A percentile compares a stretch with the other conserved stretches of the same genome.
Evolutionary conservation across 2,888 invertebrate species (phyloP).

Genomic region (Unio pictorum): DNA sequence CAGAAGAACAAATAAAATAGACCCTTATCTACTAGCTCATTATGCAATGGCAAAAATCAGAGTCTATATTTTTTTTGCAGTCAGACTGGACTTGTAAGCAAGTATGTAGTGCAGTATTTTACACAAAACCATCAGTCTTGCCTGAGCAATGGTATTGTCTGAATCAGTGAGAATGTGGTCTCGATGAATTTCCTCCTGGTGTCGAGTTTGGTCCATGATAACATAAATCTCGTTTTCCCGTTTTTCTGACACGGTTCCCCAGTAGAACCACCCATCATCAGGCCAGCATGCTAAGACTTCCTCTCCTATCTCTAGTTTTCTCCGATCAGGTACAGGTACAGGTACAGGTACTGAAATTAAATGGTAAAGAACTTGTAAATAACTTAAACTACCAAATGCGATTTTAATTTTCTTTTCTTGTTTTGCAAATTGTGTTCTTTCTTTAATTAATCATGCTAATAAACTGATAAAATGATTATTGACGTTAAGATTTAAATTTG

Average conservation of each 20-base stretch:
- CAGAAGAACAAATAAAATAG: too few species aligned
- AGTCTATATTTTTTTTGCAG: too few species aligned
- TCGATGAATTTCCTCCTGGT: constrained; percentile 58
- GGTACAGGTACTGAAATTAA: constrained; percentile 19
- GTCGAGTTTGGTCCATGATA: constrained; percentile 63
- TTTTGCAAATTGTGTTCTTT: too few species aligned
- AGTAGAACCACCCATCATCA: constrained; percentile 71
- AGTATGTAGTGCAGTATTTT: background rate
- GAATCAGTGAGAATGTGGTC: constrained; percentile 66
- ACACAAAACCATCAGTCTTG: constrained; percentile 13
- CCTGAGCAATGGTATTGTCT: constrained; percentile 57
- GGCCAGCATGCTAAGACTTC: constrained; percentile 68
- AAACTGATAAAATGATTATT: too few species aligned
- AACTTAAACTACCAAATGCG: too few species aligned
- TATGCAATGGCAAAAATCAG: too few species aligned
- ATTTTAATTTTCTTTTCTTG: too few species aligned
- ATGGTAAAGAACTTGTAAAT: too few species aligned
- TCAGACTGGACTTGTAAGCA: too few species aligned
- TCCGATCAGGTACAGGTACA: constrained; percentile 22
- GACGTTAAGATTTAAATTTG: too few species aligned
- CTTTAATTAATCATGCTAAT: too few species aligned
- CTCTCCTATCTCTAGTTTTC: constrained; percentile 37
- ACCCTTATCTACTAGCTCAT: too few species aligned
- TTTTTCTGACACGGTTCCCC: constrained; percentile 47
- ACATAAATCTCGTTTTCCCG: constrained; percentile 56